Conservation (phyloP, 2,888 invertebrate species). For the Hermaeophaga mercurialis region DNA sequence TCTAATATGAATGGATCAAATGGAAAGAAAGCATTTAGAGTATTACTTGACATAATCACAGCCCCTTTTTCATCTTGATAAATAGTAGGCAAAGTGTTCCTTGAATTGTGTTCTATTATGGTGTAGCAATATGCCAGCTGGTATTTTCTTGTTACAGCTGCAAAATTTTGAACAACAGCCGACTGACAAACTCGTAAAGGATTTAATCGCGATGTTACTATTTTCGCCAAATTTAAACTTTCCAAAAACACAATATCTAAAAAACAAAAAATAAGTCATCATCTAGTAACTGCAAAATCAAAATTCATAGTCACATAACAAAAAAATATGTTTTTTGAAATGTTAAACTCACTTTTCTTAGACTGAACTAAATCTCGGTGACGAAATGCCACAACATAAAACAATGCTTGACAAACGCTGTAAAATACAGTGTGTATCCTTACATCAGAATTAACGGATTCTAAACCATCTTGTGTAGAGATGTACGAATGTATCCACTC, state of each 20-base stretch:
- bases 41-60: slow-evolving; percentile 52
- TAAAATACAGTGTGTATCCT: slow-evolving; percentile 88
- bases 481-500: slow-evolving; percentile 88
- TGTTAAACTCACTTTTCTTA: slow-evolving; percentile 71
- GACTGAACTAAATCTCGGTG: slow-evolving; percentile 80
- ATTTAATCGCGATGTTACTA: slow-evolving; percentile 86
- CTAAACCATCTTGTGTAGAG: slow-evolving; percentile 65
- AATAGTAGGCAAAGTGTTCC: slow-evolving; percentile 65
- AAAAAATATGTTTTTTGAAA: background rate
- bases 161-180: slow-evolving; percentile 79
- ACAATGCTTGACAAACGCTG: slow-evolving; percentile 88
- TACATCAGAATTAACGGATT: slow-evolving; percentile 63
- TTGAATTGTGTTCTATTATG: slow-evolving; percentile 82
- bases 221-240: slow-evolving; percentile 80
- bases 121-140: slow-evolving; percentile 93
- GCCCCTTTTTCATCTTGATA: slow-evolving; percentile 60
- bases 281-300: too few relatives aligned
- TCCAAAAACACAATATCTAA: slow-evolving; percentile 80
- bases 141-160: slow-evolving; percentile 79
- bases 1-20: slow-evolving; percentile 86
- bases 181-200: slow-evolving; percentile 83
- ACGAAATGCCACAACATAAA: slow-evolving; percentile 90
- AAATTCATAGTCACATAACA: background rate
- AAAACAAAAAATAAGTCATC: slow-evolving; percentile 46
- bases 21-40: slow-evolving; percentile 76